phyloP scores from a whole-genome alignment of 2,888 invertebrate species.

The Oxycera nigricornis region DNA sequence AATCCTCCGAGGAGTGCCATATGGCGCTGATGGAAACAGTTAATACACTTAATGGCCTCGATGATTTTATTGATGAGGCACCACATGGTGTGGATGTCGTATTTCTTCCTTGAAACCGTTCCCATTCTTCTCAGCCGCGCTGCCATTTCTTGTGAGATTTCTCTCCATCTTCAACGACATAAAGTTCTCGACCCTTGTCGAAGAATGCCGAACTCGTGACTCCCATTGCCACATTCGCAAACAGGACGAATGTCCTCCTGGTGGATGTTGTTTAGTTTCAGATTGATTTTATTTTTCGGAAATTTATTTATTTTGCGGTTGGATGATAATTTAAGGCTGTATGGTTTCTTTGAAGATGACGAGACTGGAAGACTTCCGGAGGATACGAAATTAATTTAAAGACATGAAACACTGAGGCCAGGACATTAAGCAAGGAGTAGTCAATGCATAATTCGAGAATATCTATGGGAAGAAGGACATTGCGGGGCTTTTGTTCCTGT shows the following conservation, averaged over 20 bases:
- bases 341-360: neutral
- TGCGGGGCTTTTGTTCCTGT: too few relatives aligned
- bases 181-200: conserved; percentile 35
- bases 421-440: too few relatives aligned
- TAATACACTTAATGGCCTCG: conserved; percentile 62
- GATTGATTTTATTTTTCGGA: conserved; percentile 26
- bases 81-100: conserved; percentile 52
- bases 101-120: conserved; percentile 25
- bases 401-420: neutral
- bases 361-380: neutral
- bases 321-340: neutral
- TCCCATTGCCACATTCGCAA: neutral
- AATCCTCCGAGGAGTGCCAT: conserved; percentile 44
- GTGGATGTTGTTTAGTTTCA: conserved; percentile 14
- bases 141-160: neutral
- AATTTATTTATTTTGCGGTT: conserved; percentile 34
- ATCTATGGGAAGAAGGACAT: too few relatives aligned
- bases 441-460: too few relatives aligned
- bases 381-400: neutral
- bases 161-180: conserved; percentile 9
- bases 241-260: conserved; percentile 11
- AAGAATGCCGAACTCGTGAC: conserved; percentile 19
- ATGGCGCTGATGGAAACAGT: conserved; percentile 56
- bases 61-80: conserved; percentile 61
- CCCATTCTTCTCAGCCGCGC: neutral